phyloP scores from a whole-genome alignment of 2,797 vertebrate genomes.

The Rhadinocentrus ornatus region DNA sequence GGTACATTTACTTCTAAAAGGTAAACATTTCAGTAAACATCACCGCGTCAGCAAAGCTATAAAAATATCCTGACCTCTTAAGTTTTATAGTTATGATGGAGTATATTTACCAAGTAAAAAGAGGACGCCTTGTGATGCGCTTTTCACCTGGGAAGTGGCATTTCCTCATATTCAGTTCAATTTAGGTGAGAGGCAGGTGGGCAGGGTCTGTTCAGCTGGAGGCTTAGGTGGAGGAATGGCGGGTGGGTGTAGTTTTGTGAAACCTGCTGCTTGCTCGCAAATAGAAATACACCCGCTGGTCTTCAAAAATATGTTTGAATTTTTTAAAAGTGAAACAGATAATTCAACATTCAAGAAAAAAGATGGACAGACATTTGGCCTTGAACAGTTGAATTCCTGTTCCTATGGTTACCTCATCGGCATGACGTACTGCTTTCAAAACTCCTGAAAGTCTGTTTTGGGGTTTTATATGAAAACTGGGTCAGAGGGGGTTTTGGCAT shows the following conservation, averaged over 20 bases:
- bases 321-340: neutral
- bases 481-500: too few species aligned
- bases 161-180: slow-evolving; percentile 7
- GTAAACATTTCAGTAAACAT: slow-evolving; percentile 43
- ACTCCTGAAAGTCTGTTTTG: neutral
- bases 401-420: too few species aligned
- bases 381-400: neutral
- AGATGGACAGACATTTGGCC: neutral
- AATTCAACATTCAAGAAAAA: neutral
- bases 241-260: neutral
- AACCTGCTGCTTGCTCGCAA: neutral
- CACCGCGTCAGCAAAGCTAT: slow-evolving; percentile 46
- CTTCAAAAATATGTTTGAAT: neutral
- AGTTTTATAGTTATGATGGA: slow-evolving; percentile 16
- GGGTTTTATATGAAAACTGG: neutral
- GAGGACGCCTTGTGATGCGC: slow-evolving; percentile 4
- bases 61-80: slow-evolving; percentile 30
- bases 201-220: neutral
- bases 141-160: slow-evolving; percentile 5
- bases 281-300: neutral
- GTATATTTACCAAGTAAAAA: slow-evolving; percentile 24
- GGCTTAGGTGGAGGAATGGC: too few species aligned
- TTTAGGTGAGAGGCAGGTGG: slow-evolving; percentile 6
- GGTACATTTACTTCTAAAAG: slow-evolving; percentile 46
- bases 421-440: too few species aligned